Evolutionary conservation across 2,797 vertebrate species (phyloP), one percentile per base, ranked within the genome.

Genomic region (Sarcophilus harrisii): DNA sequence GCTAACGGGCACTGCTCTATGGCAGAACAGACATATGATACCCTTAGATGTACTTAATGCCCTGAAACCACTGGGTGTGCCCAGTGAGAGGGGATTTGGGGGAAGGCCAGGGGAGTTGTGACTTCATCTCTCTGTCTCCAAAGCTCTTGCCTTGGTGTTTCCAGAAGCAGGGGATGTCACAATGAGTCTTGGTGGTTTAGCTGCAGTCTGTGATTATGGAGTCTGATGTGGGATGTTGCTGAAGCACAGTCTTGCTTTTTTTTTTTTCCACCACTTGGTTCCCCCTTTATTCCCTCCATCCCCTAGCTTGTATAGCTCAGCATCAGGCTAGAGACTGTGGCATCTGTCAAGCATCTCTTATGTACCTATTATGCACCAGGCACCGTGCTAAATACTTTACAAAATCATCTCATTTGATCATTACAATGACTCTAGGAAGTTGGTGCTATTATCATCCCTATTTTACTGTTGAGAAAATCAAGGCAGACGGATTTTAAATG

Each of bases 111-210:
- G 2, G 57, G 14, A 89, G 6, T 52, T 93, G 66, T 93, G 96
- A 92, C 57, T 73, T 94, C 92, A 93, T 66, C 54, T n/a, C 12
- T 55, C 58, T 21, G 58, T 49, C 49, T 58, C 8, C 5, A 57
- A 90, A 96, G 57, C 62, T 58, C 89, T 14, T 32, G 45, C 49
- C 90, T 62, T 59, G 55, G 95, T 30, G 2, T 93, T 91, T 91
- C 90, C 28, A 29, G 90, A 55, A 57, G 10, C 8, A 21, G 92
- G 93, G 62, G 58, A 13, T 29, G 32, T 12, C 57, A n/a, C 21
- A 81, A 60, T 1, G 11, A 27, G 16, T 59, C 38, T 29, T 28
- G 0, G 91, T 60, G 92, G 94, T 90, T 96, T 96, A 60, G 57
- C 95, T 38, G 0, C 8, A 32, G 49, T 24, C 96, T 81, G 54